These are phyloP conservation scores for Atrichornis clamosus DNA, from an alignment of 2,113 vertebrate species.

Conservation along the genomic window DNA sequence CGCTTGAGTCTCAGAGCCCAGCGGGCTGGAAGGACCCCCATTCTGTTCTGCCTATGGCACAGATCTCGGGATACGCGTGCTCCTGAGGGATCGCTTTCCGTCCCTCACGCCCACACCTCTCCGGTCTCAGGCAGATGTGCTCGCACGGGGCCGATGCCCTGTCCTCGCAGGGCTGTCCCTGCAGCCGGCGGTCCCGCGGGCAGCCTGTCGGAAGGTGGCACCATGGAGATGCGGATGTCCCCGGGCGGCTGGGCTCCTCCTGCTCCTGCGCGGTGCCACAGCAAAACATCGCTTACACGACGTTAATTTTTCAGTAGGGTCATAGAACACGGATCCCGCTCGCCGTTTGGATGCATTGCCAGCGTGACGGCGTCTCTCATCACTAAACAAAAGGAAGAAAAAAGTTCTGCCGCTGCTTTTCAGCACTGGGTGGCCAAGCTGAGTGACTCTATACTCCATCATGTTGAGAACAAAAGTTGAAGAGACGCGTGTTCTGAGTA, in stretches of 20 bases:
- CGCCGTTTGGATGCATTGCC: background rate
- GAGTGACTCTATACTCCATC: background rate
- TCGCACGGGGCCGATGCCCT: background rate
- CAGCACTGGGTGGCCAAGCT: background rate
- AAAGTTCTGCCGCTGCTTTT: background rate
- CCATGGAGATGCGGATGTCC: background rate
- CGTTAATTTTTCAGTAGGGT: background rate
- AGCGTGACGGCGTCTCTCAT: background rate
- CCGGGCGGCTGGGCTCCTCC: background rate
- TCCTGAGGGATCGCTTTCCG: background rate
- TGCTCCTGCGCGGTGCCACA: background rate
- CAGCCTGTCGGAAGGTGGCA: constrained; percentile 31
- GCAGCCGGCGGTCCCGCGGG: background rate
- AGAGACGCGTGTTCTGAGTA: background rate
- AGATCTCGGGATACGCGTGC: background rate
- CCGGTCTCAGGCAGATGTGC: background rate
- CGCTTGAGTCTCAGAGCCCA: background rate
- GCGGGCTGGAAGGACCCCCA: background rate
- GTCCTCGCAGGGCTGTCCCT: rapidly evolving
- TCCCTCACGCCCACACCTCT: too few species aligned
- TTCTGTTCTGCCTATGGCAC: background rate
- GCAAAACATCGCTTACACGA: background rate
- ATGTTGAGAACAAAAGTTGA: background rate
- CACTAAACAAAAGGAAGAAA: background rate
- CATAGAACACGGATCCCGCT: background rate